Evolutionary conservation across 2,797 vertebrate species (phyloP).

Genomic region (Pangasius sanitwongsei): DNA sequence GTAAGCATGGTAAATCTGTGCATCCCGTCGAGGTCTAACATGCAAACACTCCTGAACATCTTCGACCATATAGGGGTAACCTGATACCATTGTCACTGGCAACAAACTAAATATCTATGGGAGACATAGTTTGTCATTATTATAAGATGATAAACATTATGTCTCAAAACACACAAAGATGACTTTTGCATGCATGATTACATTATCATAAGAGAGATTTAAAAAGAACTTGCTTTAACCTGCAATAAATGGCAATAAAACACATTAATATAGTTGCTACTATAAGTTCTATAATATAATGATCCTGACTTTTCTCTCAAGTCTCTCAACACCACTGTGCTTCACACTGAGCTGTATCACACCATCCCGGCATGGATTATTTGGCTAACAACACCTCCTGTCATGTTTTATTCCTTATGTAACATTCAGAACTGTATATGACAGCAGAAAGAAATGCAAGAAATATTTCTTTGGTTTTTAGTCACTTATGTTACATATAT

Average conservation of each 20-base stretch:
- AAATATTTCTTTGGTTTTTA: background rate
- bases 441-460: background rate
- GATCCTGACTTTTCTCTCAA: background rate
- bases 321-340: background rate
- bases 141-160: background rate
- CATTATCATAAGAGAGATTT: background rate
- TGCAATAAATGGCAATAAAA: background rate
- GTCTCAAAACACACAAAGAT: background rate
- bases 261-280: background rate
- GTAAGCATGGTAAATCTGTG: background rate
- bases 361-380: background rate
- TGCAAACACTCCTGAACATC: slow-evolving; percentile 36
- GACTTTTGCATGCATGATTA: background rate
- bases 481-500: background rate
- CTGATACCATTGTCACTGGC: slow-evolving; percentile 14
- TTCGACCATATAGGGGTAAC: slow-evolving; percentile 14
- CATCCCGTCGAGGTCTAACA: slow-evolving; percentile 16
- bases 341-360: background rate
- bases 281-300: background rate
- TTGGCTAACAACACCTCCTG: background rate
- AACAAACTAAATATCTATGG: slow-evolving; percentile 47
- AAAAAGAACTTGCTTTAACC: background rate
- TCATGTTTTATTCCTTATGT: background rate
- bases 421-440: background rate
- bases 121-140: background rate